phyloP scores from a whole-genome alignment of 64 coral and sea anemone genomes.

The Porites australiensis region DNA sequence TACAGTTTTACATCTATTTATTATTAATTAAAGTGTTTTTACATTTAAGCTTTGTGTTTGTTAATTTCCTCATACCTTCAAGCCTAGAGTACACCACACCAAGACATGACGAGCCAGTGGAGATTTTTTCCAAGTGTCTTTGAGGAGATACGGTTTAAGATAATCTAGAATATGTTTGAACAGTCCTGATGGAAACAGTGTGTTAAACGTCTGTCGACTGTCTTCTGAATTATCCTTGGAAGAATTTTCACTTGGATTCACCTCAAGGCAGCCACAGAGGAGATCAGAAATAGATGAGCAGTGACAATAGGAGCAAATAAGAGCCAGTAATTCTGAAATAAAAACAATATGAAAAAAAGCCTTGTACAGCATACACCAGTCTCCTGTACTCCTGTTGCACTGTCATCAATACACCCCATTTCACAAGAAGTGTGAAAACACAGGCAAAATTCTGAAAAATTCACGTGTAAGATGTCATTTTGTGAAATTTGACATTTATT shows the following conservation, averaged over 20 bases:
- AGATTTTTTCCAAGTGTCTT: conserved; percentile 68
- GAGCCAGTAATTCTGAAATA: conserved; percentile 44
- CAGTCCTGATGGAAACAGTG: conserved; percentile 62
- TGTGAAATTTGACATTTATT: no score
- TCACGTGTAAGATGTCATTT: no score
- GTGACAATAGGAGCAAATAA: conserved; percentile 56
- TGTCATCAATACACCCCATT: no score
- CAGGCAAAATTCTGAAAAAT: no score
- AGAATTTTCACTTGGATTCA: not conserved
- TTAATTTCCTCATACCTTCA: conserved; percentile 46
- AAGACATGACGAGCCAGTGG: conserved; percentile 36
- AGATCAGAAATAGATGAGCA: conserved; percentile 57
- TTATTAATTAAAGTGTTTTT: no score
- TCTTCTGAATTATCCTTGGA: not conserved
- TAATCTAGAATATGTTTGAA: conserved; percentile 66
- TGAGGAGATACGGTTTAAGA: conserved; percentile 49
- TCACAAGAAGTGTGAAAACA: no score
- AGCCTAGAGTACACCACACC: conserved; percentile 69
- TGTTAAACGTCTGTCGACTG: not conserved
- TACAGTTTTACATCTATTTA: no score
- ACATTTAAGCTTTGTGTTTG: not conserved
- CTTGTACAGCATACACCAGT: no score
- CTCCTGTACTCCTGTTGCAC: no score
- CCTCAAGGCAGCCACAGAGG: conserved; percentile 47
- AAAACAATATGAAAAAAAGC: not conserved